phyloP scores from a whole-genome alignment of 2,113 vertebrate genomes.

The Cyanoramphus novaezelandiae region DNA sequence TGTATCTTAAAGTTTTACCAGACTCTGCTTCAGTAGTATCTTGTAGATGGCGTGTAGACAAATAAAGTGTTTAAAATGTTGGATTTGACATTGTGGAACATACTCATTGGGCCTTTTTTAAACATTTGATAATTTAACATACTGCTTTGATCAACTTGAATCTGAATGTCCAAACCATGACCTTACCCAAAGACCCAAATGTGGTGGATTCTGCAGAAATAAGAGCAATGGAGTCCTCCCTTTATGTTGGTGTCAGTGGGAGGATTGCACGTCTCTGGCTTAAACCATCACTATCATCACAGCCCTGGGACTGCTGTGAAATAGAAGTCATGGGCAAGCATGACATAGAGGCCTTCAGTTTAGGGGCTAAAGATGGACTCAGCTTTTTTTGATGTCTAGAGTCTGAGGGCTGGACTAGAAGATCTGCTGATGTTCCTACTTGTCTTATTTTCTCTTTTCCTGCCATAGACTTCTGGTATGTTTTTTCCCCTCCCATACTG shows the following conservation, averaged over 20 bases:
- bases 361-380: background rate
- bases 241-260: background rate
- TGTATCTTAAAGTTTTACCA: background rate
- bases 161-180: background rate
- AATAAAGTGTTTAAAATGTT: background rate
- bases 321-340: background rate
- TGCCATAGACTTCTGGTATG: background rate
- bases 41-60: rapidly evolving
- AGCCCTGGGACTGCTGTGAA: background rate
- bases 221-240: background rate
- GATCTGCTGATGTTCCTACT: background rate
- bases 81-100: background rate
- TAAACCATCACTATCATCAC: background rate
- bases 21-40: background rate
- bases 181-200: background rate
- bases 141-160: background rate
- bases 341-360: background rate
- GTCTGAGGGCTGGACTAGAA: background rate
- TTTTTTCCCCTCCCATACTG: background rate
- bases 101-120: background rate
- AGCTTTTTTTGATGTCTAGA: background rate
- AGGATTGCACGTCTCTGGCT: background rate
- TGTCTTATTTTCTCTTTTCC: background rate
- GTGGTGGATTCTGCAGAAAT: background rate
- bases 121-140: background rate